Evolutionary conservation across 2,888 invertebrate species (phyloP).

Genomic region (Candidula unifasciata): DNA sequence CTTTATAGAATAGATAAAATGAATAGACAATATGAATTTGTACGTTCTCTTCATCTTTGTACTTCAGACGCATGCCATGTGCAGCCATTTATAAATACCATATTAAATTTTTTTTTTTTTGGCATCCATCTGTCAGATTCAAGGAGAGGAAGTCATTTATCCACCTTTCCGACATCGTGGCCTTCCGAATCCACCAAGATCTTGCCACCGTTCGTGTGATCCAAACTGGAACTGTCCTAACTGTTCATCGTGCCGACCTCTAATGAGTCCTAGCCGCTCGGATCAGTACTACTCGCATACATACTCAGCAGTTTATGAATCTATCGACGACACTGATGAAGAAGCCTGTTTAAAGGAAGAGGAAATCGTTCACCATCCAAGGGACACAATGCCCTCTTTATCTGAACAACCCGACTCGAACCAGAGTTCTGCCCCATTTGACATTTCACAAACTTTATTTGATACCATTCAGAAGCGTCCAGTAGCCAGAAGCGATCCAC

Average conservation of each 20-base stretch:
- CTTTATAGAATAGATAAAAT: too few species aligned
- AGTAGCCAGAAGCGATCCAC: not conserved
- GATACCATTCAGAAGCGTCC: not conserved
- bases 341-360: not conserved
- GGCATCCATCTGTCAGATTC: constrained; percentile 17
- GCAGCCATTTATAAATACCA: not conserved
- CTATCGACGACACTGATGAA: constrained; percentile 34
- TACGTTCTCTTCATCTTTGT: too few species aligned
- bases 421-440: not conserved
- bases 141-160: constrained; percentile 31
- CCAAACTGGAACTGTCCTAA: constrained; percentile 33
- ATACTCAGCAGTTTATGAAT: constrained; percentile 45
- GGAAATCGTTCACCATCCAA: not conserved
- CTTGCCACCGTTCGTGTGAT: constrained; percentile 37
- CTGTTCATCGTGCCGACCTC: constrained; percentile 31
- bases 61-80: too few species aligned
- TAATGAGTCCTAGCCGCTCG: constrained; percentile 3
- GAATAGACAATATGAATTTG: too few species aligned
- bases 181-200: constrained; percentile 25
- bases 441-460: not conserved
- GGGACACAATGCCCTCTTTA: constrained; percentile 1
- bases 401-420: not conserved
- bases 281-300: constrained; percentile 19
- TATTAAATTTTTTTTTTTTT: not conserved
- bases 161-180: constrained; percentile 36